Percentiles rank a stretch among this genome's conserved stretches.
phyloP scores from a whole-genome alignment of 1,140 invertebrate species.

The Globodera rostochiensis region DNA sequence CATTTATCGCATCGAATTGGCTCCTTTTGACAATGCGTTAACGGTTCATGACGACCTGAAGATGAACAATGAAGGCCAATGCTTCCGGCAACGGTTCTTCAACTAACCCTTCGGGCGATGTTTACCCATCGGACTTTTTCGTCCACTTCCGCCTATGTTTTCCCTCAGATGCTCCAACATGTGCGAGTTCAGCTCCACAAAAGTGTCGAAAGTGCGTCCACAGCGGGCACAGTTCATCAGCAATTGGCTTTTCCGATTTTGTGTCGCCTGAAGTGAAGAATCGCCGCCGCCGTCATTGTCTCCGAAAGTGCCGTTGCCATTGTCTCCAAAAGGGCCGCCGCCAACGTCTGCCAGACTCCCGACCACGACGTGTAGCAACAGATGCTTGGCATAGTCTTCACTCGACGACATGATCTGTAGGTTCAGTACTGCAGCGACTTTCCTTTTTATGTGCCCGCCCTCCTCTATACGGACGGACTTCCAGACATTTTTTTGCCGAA shows the following conservation, averaged over 20 bases:
- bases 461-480: no score
- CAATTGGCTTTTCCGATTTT: neutral
- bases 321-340: neutral
- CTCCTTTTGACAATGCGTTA: neutral
- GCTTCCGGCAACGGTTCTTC: no score
- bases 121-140: no score
- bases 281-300: neutral
- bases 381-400: neutral
- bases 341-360: neutral
- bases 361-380: slow-evolving; percentile 18
- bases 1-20: neutral
- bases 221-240: slow-evolving; percentile 24
- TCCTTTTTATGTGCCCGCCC: no score
- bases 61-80: neutral
- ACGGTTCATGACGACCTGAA: neutral
- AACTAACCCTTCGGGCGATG: no score
- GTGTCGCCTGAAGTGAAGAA: neutral
- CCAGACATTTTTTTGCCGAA: no score
- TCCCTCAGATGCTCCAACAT: slow-evolving; percentile 45
- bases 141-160: neutral
- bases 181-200: slow-evolving; percentile 26
- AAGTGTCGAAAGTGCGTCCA: slow-evolving; percentile 44
- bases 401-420: neutral
- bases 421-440: no score
- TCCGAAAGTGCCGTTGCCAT: neutral